Conservation (phyloP, 2,797 vertebrate genomes). For the Podargus strigoides region DNA sequence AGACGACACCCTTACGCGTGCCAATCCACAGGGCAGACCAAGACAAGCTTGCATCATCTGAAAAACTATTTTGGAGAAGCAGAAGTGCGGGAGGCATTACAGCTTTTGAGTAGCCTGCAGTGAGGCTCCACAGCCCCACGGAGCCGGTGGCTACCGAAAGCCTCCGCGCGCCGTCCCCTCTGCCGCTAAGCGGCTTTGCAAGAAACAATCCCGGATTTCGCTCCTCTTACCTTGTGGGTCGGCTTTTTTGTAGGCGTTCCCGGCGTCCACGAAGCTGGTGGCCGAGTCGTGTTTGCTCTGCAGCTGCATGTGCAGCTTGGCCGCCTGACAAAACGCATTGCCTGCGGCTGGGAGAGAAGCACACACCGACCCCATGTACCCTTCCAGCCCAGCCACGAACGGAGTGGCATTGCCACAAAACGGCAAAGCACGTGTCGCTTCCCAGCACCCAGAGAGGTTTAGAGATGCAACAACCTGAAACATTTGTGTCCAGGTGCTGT, state of each 20-base stretch:
- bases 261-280: conserved; percentile 95
- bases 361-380: not conserved
- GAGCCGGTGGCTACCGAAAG: not conserved
- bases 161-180: fast-evolving
- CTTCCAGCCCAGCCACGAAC: not conserved
- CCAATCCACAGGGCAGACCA: fast-evolving
- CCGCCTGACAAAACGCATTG: conserved; percentile 93
- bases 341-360: conserved; percentile 84
- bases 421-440: fast-evolving
- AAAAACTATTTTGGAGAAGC: not conserved
- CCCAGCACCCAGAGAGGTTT: fast-evolving
- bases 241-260: conserved; percentile 95
- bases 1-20: fast-evolving
- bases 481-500: not conserved
- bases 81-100: not conserved
- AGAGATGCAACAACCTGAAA: not conserved
- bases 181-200: not conserved
- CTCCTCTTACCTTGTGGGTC: conserved; percentile 89
- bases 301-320: conserved; percentile 95
- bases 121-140: no score
- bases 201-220: fast-evolving
- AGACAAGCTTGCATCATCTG: fast-evolving
- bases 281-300: conserved; percentile 98
- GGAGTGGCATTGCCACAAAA: not conserved
- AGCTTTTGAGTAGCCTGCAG: fast-evolving